Base-by-base conservation (phyloP, 1,140 invertebrate species). In the Rhynchophorus ferrugineus region DNA sequence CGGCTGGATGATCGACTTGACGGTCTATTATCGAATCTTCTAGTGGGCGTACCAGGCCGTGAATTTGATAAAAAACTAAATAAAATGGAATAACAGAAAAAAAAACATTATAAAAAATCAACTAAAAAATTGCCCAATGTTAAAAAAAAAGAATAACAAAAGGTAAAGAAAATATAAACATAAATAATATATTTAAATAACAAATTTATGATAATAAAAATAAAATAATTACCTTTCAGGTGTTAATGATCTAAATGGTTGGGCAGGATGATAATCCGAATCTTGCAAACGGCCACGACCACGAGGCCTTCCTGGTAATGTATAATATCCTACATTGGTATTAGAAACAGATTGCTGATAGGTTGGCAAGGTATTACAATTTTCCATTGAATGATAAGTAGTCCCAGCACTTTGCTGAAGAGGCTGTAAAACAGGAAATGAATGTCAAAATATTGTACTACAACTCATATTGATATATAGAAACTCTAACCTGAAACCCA, bases 211-310 rank as follows among this genome's bases (percentile, higher is more conserved):
- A n/a, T n/a, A n/a, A n/a, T n/a, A n/a, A n/a, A n/a, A n/a, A n/a
- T n/a, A n/a, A n/a, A n/a, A 37, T 17, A 7, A 24, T 53, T 55
- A 55, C 53, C 53, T 68, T 59, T 79, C 75, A 24, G 76, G 76
- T 22, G 77, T 78, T 42, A 71, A 64, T 44, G 75, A 71, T 56
- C 75, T 70, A 68, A 52, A 66, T 44, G 52, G 54, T 56, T 11
- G 53, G 19, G 44, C 57, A 6, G 52, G 49, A 3, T 48, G 57
- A 33, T 44, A 54, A 21, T 62, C 62, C 17, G 54, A 29, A 22
- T 56, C 55, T 3, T 77, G 67, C n/a, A 70, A 56, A 57, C 76
- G 69, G 16, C 76, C 75, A 62, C 76, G 67, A 16, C 76, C 76
- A 56, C 75, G 67, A 39, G 64, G 62, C 60, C 73, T 62, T 20